Base-by-base conservation (phyloP, 2,888 invertebrate genomes). In the Parthenolecanium corni region DNA sequence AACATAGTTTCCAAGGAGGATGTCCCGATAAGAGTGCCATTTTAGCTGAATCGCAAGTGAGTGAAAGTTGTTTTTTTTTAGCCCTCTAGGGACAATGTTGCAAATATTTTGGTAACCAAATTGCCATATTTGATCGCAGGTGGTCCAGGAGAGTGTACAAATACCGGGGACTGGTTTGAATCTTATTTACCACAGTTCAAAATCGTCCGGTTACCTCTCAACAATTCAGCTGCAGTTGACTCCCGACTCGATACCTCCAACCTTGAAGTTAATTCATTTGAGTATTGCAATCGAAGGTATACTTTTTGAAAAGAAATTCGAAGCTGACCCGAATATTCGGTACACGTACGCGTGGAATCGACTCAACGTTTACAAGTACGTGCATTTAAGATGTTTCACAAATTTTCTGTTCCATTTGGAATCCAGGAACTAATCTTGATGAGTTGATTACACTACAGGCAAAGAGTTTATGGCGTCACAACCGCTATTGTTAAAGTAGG, bases 281-380 rank as follows among this genome's bases (percentile, higher is more conserved):
- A 79, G 88, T 63, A 93, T 98, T 65, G 89, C 91, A 1, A 90
- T 94, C 68, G 95, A 96, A 75, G 97, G 97, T 11, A 90, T 93
- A 64, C 79, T 92, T 2, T 91, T 93, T 72, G 90, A 93, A 72
- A 89, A 89, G 72, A 83, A 83, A 0, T 95, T 97, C 72, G 96
- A 96, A 75, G 95, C 97, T 0, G 95, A 95, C 75, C 92, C 95
- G 0, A 85, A 91, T 38, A 91, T 98, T 67, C 95, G 94, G 72
- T 95, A 92, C 75, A 95, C 93, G 0, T 98, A 94, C 71, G 88
- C 94, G 0, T 98, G 98, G 98, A 94, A 97, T 73, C 81, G 95
- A 64, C 77, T 91, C 49, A 97, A 98, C 71, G 92, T 95, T 1
- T 98, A 97, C 74, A 82, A 72, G 73, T 73, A 66, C 61, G 51